Conservation (phyloP, 2,113 vertebrate genomes). For the Charina bottae region DNA sequence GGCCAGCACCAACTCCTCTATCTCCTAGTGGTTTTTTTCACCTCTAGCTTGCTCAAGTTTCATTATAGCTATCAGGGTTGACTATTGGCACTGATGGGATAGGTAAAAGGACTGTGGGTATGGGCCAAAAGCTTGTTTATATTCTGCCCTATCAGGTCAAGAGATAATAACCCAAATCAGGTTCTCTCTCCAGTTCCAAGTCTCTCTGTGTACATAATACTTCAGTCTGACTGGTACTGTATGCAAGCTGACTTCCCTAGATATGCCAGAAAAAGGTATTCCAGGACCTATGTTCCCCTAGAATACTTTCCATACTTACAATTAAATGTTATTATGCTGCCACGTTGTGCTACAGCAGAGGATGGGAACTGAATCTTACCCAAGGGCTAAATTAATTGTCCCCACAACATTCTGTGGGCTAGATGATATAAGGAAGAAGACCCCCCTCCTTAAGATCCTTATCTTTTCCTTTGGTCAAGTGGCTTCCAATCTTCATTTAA, state of each 20-base stretch:
- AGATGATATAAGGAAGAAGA: neutral
- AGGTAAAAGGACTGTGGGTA: neutral
- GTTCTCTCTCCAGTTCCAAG: neutral
- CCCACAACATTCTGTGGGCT: neutral
- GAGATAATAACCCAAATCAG: rapidly evolving
- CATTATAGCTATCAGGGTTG: neutral
- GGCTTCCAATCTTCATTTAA: neutral
- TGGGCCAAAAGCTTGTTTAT: neutral
- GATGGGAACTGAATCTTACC: neutral
- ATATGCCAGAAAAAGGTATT: neutral
- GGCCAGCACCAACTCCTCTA: neutral
- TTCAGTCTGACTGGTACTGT: neutral
- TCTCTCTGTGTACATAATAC: neutral
- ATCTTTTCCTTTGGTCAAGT: neutral
- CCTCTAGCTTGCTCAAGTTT: neutral
- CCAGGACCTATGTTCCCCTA: neutral
- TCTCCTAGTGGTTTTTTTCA: neutral
- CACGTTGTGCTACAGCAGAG: neutral
- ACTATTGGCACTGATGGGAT: neutral
- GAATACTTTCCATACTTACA: neutral
- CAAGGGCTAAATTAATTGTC: neutral
- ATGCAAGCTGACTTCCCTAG: neutral
- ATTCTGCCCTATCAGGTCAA: neutral
- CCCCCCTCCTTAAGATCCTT: neutral
- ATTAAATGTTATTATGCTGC: neutral